Percentiles rank a stretch among this genome's conserved stretches.
Evolutionary conservation across 2,113 vertebrate genomes (phyloP).

Genomic region (Saguinus midas): DNA sequence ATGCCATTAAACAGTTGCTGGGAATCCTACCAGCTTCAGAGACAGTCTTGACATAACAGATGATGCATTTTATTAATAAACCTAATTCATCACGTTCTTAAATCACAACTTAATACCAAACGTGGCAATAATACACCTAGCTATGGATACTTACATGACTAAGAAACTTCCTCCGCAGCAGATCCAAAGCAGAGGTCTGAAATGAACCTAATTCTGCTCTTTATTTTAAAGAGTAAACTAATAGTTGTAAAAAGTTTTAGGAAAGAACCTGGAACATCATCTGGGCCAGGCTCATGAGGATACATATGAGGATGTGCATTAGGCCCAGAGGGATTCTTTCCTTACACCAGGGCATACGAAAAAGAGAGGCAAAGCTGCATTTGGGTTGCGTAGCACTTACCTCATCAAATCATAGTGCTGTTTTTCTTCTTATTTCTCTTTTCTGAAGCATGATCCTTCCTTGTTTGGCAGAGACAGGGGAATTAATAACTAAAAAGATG

Average conservation of each 20-base stretch:
- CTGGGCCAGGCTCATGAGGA: accelerated
- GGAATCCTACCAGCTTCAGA: not conserved
- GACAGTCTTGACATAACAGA: not conserved
- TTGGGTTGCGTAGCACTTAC: too few species aligned
- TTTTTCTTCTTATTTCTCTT: not conserved
- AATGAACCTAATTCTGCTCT: not conserved
- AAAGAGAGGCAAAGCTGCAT: not conserved
- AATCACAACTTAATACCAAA: not conserved
- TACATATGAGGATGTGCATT: accelerated
- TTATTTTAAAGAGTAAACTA: not conserved
- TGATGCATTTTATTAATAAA: not conserved
- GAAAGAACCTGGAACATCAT: too few species aligned
- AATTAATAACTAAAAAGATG: not conserved
- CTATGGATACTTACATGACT: not conserved
- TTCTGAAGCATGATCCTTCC: not conserved
- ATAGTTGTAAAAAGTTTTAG: not conserved
- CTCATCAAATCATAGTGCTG: accelerated
- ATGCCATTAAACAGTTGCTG: not conserved
- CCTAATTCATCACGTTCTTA: not conserved
- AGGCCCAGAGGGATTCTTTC: not conserved
- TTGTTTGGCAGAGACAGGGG: not conserved
- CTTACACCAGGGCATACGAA: accelerated
- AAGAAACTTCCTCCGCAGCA: not conserved
- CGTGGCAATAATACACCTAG: not conserved
- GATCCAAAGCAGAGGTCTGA: not conserved